phyloP scores from a whole-genome alignment of 2,888 invertebrate species.

The Euzetes globulus region DNA sequence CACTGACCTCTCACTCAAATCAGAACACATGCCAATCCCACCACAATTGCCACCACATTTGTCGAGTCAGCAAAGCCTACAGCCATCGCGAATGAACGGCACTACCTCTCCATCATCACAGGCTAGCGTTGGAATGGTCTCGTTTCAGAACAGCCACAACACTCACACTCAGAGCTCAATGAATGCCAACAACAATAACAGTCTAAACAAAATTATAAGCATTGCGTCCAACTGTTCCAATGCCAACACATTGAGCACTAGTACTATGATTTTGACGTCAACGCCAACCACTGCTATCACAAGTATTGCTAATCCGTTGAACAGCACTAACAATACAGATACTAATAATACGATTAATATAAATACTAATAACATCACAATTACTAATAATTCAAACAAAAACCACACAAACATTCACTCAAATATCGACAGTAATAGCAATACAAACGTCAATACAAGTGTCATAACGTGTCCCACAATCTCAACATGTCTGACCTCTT shows the following conservation, averaged over 20 bases:
- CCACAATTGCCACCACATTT: constrained; percentile 14
- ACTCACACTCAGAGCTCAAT: background rate
- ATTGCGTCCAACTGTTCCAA: constrained; percentile 11
- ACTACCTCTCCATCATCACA: constrained; percentile 23
- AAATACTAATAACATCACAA: constrained; percentile 25
- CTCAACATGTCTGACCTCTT: constrained; percentile 11
- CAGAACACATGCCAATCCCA: constrained; percentile 22
- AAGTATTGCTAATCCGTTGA: constrained; percentile 21
- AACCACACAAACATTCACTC: background rate
- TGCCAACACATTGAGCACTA: constrained; percentile 11
- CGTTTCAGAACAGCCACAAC: background rate
- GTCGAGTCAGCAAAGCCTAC: constrained; percentile 8
- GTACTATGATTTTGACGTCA: background rate
- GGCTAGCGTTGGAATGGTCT: background rate
- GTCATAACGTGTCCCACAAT: constrained; percentile 20
- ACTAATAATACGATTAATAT: constrained; percentile 30
- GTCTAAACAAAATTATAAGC: constrained; percentile 25
- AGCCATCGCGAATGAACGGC: background rate
- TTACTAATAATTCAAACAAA: constrained; percentile 5
- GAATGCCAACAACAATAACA: constrained; percentile 10
- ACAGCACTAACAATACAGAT: constrained; percentile 19
- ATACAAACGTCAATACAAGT: background rate
- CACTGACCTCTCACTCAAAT: constrained; percentile 30
- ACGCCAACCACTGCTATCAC: constrained; percentile 12
- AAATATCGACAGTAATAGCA: background rate